These are phyloP conservation scores for Nyctalus aviator DNA, from an alignment of 2,797 vertebrate genomes.

Conservation along the genomic window DNA sequence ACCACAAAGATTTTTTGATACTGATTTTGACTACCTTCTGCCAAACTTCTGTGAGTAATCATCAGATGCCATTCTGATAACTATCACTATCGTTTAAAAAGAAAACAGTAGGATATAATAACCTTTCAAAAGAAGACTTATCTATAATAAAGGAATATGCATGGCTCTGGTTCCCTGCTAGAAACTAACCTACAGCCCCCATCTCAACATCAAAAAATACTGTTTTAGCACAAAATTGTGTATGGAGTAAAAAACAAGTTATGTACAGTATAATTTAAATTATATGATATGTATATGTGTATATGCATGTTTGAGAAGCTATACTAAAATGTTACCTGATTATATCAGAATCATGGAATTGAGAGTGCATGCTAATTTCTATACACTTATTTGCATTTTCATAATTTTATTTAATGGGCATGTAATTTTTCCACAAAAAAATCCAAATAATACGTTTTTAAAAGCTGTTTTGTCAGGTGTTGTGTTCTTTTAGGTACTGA, in stretches of 20 bases:
- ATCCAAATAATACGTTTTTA: neutral
- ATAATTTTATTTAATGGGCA: constrained; percentile 3
- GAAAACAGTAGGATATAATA: neutral
- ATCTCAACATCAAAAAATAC: constrained; percentile 4
- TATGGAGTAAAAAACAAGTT: neutral
- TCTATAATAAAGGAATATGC: neutral
- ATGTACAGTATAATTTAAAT: neutral
- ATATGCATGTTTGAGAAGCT: neutral
- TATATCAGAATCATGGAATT: neutral
- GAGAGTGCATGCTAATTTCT: neutral
- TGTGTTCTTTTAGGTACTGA: neutral
- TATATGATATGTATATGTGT: neutral
- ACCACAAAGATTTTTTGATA: neutral
- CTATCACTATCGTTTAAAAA: neutral
- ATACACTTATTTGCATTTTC: neutral
- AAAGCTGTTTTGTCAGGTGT: neutral
- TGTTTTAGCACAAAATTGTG: neutral
- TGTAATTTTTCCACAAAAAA: neutral
- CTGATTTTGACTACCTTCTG: neutral
- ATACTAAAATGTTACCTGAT: neutral
- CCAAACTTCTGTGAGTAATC: neutral
- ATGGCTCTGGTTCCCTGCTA: neutral
- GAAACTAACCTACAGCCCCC: neutral
- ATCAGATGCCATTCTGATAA: neutral
- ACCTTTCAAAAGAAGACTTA: neutral